Percentiles rank a stretch among this genome's conserved stretches.
Conservation (phyloP, 1,140 invertebrate genomes). For the Solenopsis invicta region DNA sequence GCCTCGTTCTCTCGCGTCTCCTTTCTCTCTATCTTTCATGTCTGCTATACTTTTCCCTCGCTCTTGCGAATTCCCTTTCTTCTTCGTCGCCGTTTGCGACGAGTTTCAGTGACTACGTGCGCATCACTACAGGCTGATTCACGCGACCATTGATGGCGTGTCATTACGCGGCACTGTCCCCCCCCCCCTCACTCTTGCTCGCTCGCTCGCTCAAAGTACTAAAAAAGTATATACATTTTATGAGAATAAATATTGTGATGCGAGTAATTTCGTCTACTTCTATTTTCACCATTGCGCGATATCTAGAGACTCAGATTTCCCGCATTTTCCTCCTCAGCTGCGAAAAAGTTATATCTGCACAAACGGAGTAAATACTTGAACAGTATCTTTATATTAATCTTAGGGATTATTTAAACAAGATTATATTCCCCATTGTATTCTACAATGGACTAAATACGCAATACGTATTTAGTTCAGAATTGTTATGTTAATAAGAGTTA, state of each 20-base stretch:
- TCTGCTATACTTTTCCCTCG: slow-evolving; percentile 19
- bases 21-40: slow-evolving; percentile 59
- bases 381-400: neutral
- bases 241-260: neutral
- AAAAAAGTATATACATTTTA: neutral
- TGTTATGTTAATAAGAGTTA: neutral
- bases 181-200: no score
- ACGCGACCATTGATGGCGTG: slow-evolving; percentile 11
- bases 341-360: neutral
- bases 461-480: neutral
- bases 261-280: neutral
- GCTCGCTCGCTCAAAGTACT: neutral
- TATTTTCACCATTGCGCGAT: neutral
- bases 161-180: neutral
- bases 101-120: slow-evolving; percentile 74
- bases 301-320: neutral
- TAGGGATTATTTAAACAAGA: neutral
- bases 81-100: slow-evolving; percentile 58
- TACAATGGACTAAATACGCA: neutral
- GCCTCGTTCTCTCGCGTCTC: slow-evolving; percentile 64
- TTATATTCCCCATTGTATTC: neutral
- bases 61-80: slow-evolving; percentile 56
- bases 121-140: slow-evolving; percentile 66
- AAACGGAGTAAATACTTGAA: neutral
- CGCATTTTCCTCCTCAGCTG: no score